Base-by-base conservation (phyloP, 2,797 vertebrate genomes). In the Lagodon rhomboides region DNA sequence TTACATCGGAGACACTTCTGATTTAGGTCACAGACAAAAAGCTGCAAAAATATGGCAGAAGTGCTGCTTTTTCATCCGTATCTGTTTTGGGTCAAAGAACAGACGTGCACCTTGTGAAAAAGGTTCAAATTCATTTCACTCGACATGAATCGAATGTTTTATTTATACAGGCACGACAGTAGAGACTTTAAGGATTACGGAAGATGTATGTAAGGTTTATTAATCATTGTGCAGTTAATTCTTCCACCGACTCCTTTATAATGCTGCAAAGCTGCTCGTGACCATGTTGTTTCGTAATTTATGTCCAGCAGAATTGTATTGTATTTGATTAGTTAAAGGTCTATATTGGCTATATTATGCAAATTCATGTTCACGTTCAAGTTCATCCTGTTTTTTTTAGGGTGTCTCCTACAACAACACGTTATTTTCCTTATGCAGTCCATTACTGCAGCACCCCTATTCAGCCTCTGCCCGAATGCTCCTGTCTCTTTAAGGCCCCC, bases 1-100 rank as follows among this genome's bases (percentile, higher is more conserved):
- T 77, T 78, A 70, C 51, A 67, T 51, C 22, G 23, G 27, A 84
- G 65, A 80, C 0, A 12, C 41, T 71, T 62, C 51, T 59, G n/a
- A 84, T 86, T 44, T 86, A 67, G 76, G 68, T 85, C 75, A 82
- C 67, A 60, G 61, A 80, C 46, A 77, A 77, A 62, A 53, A 79
- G 50, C 22, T 58, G 61, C 53, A 63, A 70, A 70, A 75, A 72
- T 46, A 67, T 30, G 46, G 51, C 41, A 61, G 27, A 74, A 64
- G 56, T 56, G 3, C 64, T 62, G 64, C 71, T 44, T 20, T 61
- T 73, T 70, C 22, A 71, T 47, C 10, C 25, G 16, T 51, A 58
- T 82, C 68, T 65, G 30, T 73, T 66, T 78, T 73, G n/a, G 50
- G 60, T 70, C n/a, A 75, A 46, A 68, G 9, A 81, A 62, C 2